Percentiles rank a stretch among this genome's conserved stretches.
Conservation (phyloP, 2,797 vertebrate species). For the Decapterus maruadsi region DNA sequence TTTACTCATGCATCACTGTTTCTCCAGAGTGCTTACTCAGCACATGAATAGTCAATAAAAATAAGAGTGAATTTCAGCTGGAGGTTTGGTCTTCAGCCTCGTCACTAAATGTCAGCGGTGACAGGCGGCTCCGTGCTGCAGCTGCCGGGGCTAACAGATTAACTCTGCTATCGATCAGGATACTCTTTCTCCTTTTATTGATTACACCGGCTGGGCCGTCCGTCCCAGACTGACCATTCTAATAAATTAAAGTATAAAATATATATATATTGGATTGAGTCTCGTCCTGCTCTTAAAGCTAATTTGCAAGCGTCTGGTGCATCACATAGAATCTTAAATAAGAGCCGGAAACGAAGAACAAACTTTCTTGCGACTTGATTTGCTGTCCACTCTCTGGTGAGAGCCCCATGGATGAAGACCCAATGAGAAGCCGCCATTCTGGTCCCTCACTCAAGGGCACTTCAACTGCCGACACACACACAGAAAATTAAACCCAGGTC, state of each 20-base stretch:
- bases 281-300: not conserved
- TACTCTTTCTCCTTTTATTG: constrained; percentile 45
- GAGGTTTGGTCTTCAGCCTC: constrained; percentile 16
- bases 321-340: not conserved
- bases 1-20: constrained; percentile 36
- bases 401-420: no score
- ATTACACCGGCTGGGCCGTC: constrained; percentile 20
- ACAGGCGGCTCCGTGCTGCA: constrained; percentile 27
- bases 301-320: not conserved
- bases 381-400: not conserved
- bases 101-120: constrained; percentile 50
- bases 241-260: not conserved
- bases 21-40: constrained; percentile 45
- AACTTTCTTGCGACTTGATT: not conserved
- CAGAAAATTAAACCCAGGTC: not conserved
- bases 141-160: constrained; percentile 45
- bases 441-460: not conserved
- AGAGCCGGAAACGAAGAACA: not conserved
- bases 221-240: not conserved
- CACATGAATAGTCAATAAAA: constrained; percentile 53
- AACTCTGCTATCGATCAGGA: constrained; percentile 60
- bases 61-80: constrained; percentile 49
- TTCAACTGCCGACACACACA: not conserved
- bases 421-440: not conserved
- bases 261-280: constrained; percentile 9